phyloP scores from a whole-genome alignment of 2,888 invertebrate species.

The Beris morrisii region DNA sequence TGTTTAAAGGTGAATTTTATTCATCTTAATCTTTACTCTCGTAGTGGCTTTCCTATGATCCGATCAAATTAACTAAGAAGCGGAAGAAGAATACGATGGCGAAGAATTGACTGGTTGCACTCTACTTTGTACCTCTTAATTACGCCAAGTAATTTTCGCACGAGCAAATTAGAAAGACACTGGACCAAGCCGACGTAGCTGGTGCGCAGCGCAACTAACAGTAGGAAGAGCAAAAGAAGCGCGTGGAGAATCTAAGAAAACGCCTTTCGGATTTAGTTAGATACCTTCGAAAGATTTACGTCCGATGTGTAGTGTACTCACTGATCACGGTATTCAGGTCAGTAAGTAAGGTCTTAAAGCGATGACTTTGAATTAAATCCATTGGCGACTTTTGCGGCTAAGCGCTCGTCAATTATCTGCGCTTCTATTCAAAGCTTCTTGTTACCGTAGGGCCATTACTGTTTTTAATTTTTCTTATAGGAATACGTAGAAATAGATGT shows the following conservation, averaged over 20 bases:
- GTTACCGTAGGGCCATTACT: constrained; percentile 20
- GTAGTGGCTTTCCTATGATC: too few relatives aligned
- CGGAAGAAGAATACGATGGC: background rate
- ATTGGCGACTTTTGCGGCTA: constrained; percentile 17
- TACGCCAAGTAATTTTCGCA: constrained; percentile 11
- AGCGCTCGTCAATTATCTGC: constrained; percentile 21
- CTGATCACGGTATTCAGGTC: constrained; percentile 24
- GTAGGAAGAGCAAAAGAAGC: background rate
- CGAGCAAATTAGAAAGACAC: constrained; percentile 15
- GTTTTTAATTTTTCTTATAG: constrained; percentile 19
- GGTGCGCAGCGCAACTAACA: background rate
- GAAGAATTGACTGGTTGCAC: constrained; percentile 7
- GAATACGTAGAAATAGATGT: constrained; percentile 14
- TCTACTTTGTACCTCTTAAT: constrained; percentile 15
- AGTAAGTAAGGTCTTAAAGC: constrained; percentile 15
- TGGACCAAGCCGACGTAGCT: background rate
- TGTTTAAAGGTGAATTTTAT: too few relatives aligned
- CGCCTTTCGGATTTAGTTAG: constrained; percentile 7
- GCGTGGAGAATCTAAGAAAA: background rate
- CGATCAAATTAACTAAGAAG: too few relatives aligned
- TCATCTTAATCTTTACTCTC: too few relatives aligned
- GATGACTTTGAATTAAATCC: background rate
- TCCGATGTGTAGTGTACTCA: background rate
- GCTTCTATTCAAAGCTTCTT: constrained; percentile 8
- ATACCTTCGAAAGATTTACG: background rate